Base-by-base conservation (phyloP, 2,113 vertebrate genomes). In the Rhinolophus ferrumequinum region DNA sequence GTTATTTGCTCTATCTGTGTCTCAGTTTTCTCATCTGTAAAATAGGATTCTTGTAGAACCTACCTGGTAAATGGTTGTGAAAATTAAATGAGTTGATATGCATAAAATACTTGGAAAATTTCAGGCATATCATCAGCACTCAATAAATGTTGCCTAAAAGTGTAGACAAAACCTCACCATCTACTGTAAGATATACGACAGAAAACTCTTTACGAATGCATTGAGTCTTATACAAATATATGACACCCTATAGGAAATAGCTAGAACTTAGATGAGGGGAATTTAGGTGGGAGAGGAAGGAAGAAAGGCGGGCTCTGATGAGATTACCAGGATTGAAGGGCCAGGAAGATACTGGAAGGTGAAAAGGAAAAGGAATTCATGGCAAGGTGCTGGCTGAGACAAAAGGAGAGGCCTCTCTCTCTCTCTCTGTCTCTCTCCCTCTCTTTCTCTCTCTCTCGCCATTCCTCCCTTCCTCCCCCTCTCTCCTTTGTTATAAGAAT, bases 21-120 rank as follows among this genome's bases (percentile, higher is more conserved):
- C 67, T 96, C 52, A 72, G 44, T 86, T 77, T 89, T 96, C 54
- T 92, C 28, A 47, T 62, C 54, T 69, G 6, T 83, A 87, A 89
- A 79, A 95, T 76, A 15, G 47, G 33, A 84, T 64, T 70, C 26
- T 96, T 58, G 35, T 12, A 62, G 69, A 60, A 79, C 18, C 11
- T 67, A 64, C 26, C 21, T 47, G 1, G 8, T 60, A 79, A 92
- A 82, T 73, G 52, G 19, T 35, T 70, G 7, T 56, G 22, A 89
- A 89, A 9, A 93, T 67, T 86, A 93, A 90, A 47, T 60, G 6
- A 75, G n/a, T 81, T 52, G 66, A 80, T 35, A 38, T 7, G 18
- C 64, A 16, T 76, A 70, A 97, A 95, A 86, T 70, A 16, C 60
- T 47, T 30, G 18, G 54, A 77, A 90, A 33, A 16, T 22, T 60